Base-by-base conservation (phyloP, 2,113 vertebrate species). In the Anthoscopus minutus region DNA sequence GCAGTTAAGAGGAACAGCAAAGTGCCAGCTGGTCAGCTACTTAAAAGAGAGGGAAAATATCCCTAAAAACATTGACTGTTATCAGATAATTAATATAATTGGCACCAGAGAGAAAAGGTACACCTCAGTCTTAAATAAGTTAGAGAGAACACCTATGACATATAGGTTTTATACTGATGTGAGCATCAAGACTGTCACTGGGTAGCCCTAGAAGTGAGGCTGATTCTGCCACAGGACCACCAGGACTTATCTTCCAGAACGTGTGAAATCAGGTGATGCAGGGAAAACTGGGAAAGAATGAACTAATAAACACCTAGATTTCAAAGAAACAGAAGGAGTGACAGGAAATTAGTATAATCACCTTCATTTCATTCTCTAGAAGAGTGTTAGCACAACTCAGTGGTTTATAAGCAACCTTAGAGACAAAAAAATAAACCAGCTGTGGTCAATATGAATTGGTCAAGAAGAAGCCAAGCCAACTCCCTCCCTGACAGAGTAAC, bases 381-480 rank as follows among this genome's bases (percentile, higher is more conserved):
- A 71, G 35, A 70, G 11, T 7, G 11, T 15, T 42, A 67, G 27
- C 14, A 71, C 14, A 74, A 84, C 15, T 65, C 30, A 38, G 1
- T 57, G 45, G 37, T 57, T 81, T 45, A 38, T 35, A 58, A 67
- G 23, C 6, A 45, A 2, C 12, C 37, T 14, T 45, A 61, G 45
- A 84, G 18, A 28, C 15, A 38, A 86, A 66, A 82, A 88, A 74
- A 17, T 35, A 64, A 65, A 76, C 4, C n/a, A 76, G 8, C 14
- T 57, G 28, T 0, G 0, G 33, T 50, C 33, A 67, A 17, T 19
- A 31, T 24, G 5, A 66, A 66, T 74, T 57, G 30, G 14, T 47
- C 15, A 77, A 58, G 64, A 79, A 61, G 57, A 25, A 25, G 22
- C 14, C 37, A 72, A 78, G 23, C 15, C 15, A 38, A 67, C 20